Conservation (phyloP, 2,888 invertebrate genomes). For the Meta bourneti region DNA sequence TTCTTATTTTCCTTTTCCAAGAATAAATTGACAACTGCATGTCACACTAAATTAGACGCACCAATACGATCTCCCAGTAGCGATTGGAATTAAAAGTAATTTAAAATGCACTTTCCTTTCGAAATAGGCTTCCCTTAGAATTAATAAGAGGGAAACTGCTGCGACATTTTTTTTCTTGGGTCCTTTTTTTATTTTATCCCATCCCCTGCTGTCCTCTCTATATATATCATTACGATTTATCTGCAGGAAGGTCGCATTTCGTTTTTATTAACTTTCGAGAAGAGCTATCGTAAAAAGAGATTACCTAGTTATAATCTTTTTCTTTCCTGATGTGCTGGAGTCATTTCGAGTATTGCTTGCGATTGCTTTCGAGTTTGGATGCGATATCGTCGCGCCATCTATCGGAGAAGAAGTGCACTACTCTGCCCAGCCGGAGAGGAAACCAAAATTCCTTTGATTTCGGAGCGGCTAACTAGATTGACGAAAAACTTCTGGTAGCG, state of each 20-base stretch:
- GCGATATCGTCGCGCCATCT: conserved; percentile 61
- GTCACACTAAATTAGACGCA: conserved; percentile 45
- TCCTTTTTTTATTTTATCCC: conserved; percentile 22
- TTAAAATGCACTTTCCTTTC: conserved; percentile 62
- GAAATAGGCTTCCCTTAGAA: conserved; percentile 47
- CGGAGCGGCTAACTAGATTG: background rate
- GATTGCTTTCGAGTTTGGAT: background rate
- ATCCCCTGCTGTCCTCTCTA: background rate
- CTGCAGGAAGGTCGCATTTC: conserved; percentile 52
- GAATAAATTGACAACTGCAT: conserved; percentile 45
- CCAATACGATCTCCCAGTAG: conserved; percentile 34
- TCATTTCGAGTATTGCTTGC: conserved; percentile 32
- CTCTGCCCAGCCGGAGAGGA: background rate
- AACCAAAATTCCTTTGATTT: background rate
- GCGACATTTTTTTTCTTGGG: conserved; percentile 45
- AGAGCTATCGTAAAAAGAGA: conserved; percentile 71
- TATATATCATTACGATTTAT: conserved; percentile 55
- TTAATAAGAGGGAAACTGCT: conserved; percentile 69
- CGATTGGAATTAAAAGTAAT: conserved; percentile 68
- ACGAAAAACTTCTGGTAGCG: no score
- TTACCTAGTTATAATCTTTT: conserved; percentile 64
- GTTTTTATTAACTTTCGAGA: conserved; percentile 70
- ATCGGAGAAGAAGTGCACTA: background rate
- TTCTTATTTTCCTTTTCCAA: background rate
- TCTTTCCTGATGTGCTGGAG: conserved; percentile 9